Evolutionary conservation across 2,797 vertebrate genomes (phyloP).

Genomic region (Mastacembelus armatus): DNA sequence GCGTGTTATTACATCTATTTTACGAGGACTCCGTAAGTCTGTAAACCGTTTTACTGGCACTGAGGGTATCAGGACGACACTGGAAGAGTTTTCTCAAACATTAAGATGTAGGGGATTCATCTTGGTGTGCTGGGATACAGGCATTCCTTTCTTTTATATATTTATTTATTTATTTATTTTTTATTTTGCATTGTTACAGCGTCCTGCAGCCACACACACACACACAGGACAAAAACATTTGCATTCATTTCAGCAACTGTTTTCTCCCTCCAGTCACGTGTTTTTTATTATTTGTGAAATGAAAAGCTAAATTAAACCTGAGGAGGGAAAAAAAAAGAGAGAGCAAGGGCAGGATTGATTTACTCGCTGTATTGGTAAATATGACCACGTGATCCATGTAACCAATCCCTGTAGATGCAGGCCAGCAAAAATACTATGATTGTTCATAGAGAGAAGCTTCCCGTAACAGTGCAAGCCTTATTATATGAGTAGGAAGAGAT

Average conservation of each 20-base stretch:
- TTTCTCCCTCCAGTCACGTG: conserved; percentile 41
- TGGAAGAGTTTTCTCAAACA: conserved; percentile 75
- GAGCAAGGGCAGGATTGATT: conserved; percentile 92
- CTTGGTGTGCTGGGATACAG: conserved; percentile 36
- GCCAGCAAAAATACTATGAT: conserved; percentile 98
- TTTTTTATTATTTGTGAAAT: conserved; percentile 67
- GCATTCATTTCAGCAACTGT: conserved; percentile 21
- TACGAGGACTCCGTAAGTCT: conserved; percentile 86
- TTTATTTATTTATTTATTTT: conserved; percentile 49
- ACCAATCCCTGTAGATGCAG: conserved; percentile 97
- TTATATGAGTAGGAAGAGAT: conserved; percentile 93
- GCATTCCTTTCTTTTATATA: background rate
- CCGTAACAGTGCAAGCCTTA: conserved; percentile 92
- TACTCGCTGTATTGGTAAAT: conserved; percentile 99
- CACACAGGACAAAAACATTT: background rate
- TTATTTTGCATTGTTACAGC: conserved; percentile 81
- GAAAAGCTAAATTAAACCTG: conserved; percentile 77
- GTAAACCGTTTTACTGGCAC: conserved; percentile 86
- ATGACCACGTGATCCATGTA: conserved; percentile 98
- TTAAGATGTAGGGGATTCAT: conserved; percentile 61
- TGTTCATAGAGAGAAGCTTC: conserved; percentile 94
- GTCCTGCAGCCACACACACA: conserved; percentile 41
- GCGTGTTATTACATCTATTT: conserved; percentile 87
- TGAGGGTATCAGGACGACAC: conserved; percentile 77
- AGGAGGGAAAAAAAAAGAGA: conserved; percentile 54